phyloP scores from a whole-genome alignment of 1,140 invertebrate species.

The Atta texana region DNA sequence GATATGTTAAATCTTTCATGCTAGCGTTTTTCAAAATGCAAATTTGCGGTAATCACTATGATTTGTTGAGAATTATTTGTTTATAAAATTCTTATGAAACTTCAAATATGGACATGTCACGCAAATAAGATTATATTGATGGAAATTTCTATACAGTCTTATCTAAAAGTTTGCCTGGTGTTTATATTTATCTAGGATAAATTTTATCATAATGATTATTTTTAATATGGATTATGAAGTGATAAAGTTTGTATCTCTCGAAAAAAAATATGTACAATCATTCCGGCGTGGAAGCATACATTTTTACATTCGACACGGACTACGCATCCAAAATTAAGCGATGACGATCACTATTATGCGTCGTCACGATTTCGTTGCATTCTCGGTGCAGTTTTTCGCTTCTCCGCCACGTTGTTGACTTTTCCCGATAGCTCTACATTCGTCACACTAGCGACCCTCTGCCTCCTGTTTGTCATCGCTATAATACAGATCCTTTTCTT shows the following conservation, averaged over 20 bases:
- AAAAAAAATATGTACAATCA: conserved; percentile 37
- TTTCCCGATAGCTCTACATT: conserved; percentile 20
- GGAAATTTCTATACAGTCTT: not conserved
- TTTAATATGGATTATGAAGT: conserved; percentile 3
- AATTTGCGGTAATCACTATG: not conserved
- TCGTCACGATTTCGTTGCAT: conserved; percentile 42
- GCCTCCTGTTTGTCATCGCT: conserved; percentile 35
- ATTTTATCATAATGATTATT: not conserved
- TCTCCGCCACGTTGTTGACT: conserved; percentile 6
- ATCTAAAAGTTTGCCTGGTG: not conserved
- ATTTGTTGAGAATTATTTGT: conserved; percentile 9
- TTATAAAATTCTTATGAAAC: not conserved
- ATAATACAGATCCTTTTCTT: conserved; percentile 25
- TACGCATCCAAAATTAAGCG: conserved; percentile 27
- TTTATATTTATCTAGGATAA: conserved; percentile 4
- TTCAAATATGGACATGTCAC: not conserved
- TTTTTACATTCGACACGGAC: conserved; percentile 43
- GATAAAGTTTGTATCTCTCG: not conserved
- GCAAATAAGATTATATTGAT: not conserved
- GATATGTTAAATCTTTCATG: not conserved
- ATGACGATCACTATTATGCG: conserved; percentile 49
- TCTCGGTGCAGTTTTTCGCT: conserved; percentile 30
- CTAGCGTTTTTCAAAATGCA: not conserved
- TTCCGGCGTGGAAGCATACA: not conserved
- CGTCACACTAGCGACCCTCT: conserved; percentile 39